A percentile compares a stretch with the other conserved stretches of the same genome.
These are phyloP conservation scores for Leptonema lineaticorne DNA, from an alignment of 1,140 invertebrate species.

Conservation along the genomic window DNA sequence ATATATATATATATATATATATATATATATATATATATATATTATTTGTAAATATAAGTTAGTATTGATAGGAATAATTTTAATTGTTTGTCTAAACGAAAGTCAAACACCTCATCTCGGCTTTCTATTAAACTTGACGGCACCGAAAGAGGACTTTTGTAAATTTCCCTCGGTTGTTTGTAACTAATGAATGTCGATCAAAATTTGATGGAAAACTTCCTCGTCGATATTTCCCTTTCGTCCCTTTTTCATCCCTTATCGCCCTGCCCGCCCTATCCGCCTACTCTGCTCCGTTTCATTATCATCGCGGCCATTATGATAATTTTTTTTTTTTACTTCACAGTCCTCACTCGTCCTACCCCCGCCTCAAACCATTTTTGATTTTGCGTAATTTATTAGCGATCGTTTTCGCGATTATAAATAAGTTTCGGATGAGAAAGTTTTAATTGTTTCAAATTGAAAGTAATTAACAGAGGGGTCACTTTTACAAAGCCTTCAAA, in stretches of 20 bases:
- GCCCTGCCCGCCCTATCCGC: too few relatives aligned
- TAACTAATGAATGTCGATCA: constrained; percentile 5
- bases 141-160: background rate
- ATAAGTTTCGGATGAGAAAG: background rate
- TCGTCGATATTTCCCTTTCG: background rate
- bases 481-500: too few relatives aligned
- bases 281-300: too few relatives aligned
- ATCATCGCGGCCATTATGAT: too few relatives aligned
- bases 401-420: background rate
- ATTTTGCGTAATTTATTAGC: too few relatives aligned
- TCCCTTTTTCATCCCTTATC: background rate
- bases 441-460: constrained; percentile 6
- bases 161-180: background rate
- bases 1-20: too few relatives aligned
- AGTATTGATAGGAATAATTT: too few relatives aligned
- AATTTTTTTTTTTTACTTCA: too few relatives aligned
- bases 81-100: background rate
- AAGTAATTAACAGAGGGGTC: background rate
- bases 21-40: too few relatives aligned
- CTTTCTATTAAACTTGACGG: background rate
- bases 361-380: too few relatives aligned
- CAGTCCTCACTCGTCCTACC: too few relatives aligned
- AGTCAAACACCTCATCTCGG: background rate
- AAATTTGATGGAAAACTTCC: background rate
- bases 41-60: too few relatives aligned